Conservation (phyloP, 2,888 invertebrate genomes). For the Mythimna loreyi region DNA sequence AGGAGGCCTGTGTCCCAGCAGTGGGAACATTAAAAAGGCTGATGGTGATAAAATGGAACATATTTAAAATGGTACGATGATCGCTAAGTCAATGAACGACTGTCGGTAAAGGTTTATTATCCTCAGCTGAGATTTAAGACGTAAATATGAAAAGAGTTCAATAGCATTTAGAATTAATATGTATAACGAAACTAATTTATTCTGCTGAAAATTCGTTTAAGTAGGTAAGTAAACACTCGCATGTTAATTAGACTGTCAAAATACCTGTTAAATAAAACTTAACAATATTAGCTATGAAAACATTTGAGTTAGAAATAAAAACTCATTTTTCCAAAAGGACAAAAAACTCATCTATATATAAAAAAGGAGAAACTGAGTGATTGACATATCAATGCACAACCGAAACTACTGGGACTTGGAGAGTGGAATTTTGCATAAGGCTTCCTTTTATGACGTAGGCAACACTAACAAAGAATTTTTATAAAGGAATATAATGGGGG, state of each 20-base stretch:
- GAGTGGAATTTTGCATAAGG: too few relatives aligned
- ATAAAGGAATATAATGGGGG: too few relatives aligned
- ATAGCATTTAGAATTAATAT: conserved; percentile 6
- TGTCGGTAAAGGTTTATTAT: conserved; percentile 27
- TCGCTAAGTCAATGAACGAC: conserved; percentile 44
- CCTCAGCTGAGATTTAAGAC: conserved; percentile 19
- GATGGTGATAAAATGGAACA: too few relatives aligned
- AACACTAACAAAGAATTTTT: too few relatives aligned
- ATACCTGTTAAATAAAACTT: neutral
- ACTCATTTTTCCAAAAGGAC: too few relatives aligned
- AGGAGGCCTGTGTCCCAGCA: too few relatives aligned
- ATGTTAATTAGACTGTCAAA: neutral
- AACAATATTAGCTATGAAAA: neutral
- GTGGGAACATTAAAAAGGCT: too few relatives aligned
- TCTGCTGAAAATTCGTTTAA: neutral
- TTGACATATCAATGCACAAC: too few relatives aligned
- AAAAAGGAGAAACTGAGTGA: too few relatives aligned
- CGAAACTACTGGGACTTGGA: too few relatives aligned
- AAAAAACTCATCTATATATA: too few relatives aligned
- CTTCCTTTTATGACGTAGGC: too few relatives aligned
- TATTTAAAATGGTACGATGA: conserved; percentile 8
- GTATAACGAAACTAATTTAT: neutral
- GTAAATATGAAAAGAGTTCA: conserved; percentile 18
- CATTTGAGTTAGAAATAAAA: neutral
- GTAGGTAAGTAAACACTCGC: neutral